Conservation (phyloP, 1,140 invertebrate genomes). For the Listronotus bonariensis region DNA sequence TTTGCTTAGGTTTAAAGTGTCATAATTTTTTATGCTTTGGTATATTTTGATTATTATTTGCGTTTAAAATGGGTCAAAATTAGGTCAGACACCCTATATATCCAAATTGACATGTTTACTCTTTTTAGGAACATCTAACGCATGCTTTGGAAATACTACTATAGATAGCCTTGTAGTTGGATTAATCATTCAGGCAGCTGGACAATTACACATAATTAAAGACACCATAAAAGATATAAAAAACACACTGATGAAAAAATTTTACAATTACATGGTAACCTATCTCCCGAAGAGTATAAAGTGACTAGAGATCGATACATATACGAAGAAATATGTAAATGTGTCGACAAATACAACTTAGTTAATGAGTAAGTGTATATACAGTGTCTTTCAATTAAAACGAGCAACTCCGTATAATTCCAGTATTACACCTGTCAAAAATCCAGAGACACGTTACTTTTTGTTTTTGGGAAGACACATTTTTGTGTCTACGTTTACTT, state of each 20-base stretch:
- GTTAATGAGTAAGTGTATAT: background rate
- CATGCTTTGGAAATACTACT: conserved; percentile 4
- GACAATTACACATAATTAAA: conserved; percentile 6
- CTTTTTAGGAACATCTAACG: conserved; percentile 1
- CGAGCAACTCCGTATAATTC: no score
- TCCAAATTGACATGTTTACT: no score
- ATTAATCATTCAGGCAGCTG: conserved; percentile 1
- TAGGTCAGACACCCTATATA: no score
- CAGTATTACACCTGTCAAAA: no score
- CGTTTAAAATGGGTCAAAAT: no score
- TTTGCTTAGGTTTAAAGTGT: no score
- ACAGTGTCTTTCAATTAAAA: no score
- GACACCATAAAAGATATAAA: background rate
- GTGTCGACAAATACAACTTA: conserved; percentile 9
- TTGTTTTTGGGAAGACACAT: no score
- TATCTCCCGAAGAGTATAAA: background rate
- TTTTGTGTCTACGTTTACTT: no score
- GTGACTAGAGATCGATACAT: background rate
- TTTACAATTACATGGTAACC: background rate
- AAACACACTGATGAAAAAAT: conserved; percentile 6
- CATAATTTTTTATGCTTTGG: no score
- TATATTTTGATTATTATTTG: no score
- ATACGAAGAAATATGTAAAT: conserved; percentile 8
- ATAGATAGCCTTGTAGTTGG: background rate
- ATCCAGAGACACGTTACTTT: no score